Conservation (phyloP, 2,113 vertebrate species). For the Thunnus maccoyii region DNA sequence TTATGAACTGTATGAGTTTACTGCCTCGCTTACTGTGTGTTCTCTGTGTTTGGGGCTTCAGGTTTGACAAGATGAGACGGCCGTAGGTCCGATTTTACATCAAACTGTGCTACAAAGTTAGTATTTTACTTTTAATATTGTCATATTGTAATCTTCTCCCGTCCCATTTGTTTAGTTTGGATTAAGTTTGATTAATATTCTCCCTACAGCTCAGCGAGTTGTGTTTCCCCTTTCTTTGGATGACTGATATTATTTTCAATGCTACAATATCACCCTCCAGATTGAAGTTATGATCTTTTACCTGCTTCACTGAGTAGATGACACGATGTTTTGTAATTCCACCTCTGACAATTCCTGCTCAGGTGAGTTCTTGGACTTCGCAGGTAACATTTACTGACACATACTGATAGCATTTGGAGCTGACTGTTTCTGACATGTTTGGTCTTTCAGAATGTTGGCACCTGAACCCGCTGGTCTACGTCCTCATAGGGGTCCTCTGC, state of each 20-base stretch:
- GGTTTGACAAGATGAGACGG: background rate
- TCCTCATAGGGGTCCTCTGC: slow-evolving; percentile 34
- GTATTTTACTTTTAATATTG: too few species aligned
- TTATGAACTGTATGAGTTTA: background rate
- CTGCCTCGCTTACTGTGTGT: background rate
- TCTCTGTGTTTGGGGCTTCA: background rate
- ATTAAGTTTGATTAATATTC: background rate
- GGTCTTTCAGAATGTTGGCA: background rate
- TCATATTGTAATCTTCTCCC: too few species aligned
- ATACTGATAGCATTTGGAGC: background rate
- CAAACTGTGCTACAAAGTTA: background rate
- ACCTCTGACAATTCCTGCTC: background rate
- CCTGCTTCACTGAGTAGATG: background rate
- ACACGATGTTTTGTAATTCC: fast-evolving
- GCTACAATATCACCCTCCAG: background rate
- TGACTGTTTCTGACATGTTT: background rate
- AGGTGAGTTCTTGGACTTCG: too few species aligned
- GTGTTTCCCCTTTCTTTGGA: background rate
- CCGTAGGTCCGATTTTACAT: background rate
- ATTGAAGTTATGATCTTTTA: slow-evolving; percentile 4
- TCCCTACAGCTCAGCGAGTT: background rate
- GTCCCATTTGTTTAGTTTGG: too few species aligned
- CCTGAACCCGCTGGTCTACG: background rate
- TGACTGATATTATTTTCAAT: background rate
- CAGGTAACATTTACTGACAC: background rate